Conservation (phyloP, 2,113 vertebrate species). For the Xerus inauris region DNA sequence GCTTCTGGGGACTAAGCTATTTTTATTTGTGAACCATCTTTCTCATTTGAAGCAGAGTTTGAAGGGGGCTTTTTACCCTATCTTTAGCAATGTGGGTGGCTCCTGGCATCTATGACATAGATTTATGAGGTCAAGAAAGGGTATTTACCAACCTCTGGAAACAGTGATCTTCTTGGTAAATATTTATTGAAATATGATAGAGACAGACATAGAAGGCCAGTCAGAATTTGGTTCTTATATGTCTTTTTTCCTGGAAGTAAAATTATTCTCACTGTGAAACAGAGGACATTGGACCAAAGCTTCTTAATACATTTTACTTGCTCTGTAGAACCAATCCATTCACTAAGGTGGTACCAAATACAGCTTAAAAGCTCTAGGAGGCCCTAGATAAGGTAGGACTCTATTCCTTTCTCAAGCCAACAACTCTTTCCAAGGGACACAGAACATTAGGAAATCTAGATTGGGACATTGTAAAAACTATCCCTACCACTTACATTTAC, state of each 20-base stretch:
- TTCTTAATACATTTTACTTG: slow-evolving; percentile 54
- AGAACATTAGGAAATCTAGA: slow-evolving; percentile 37
- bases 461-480: slow-evolving; percentile 29
- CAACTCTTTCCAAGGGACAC: slow-evolving; percentile 10
- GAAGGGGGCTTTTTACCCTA: background rate
- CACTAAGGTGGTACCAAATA: slow-evolving; percentile 27
- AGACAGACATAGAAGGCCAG: background rate
- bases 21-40: slow-evolving; percentile 38
- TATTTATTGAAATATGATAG: slow-evolving; percentile 45
- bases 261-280: slow-evolving; percentile 55
- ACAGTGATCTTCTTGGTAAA: slow-evolving; percentile 26
- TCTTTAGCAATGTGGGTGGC: background rate
- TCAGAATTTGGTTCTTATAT: slow-evolving; percentile 52
- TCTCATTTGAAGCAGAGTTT: slow-evolving; percentile 33
- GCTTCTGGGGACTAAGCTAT: background rate
- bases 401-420: slow-evolving; percentile 14
- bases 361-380: slow-evolving; percentile 18
- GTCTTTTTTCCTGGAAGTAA: slow-evolving; percentile 49
- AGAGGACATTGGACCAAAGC: slow-evolving; percentile 48
- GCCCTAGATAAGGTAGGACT: background rate
- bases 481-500: slow-evolving; percentile 11
- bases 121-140: background rate
- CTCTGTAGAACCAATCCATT: background rate
- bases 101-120: background rate
- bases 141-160: slow-evolving; percentile 29